phyloP scores from a whole-genome alignment of 1,140 invertebrate genomes.

The Drosophila kurseongensis region DNA sequence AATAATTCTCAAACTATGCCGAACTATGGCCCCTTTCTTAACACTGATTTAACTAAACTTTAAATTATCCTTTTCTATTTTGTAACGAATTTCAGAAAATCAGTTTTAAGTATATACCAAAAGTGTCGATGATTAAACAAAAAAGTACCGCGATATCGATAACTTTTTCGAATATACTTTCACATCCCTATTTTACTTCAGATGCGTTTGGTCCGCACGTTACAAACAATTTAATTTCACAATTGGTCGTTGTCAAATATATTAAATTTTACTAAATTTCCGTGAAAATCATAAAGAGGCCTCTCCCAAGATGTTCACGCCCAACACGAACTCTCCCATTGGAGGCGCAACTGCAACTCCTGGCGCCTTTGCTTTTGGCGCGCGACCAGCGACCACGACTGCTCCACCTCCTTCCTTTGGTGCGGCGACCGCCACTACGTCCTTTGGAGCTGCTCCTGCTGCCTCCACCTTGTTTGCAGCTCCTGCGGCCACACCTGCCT shows the following conservation, averaged over 20 bases:
- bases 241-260: conserved; percentile 5
- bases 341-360: conserved; percentile 47
- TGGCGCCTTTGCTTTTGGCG: conserved; percentile 70
- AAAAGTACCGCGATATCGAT: no score
- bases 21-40: no score
- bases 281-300: neutral
- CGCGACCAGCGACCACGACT: conserved; percentile 47
- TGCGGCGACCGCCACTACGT: conserved; percentile 29
- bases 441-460: conserved; percentile 45
- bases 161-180: no score
- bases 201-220: conserved; percentile 13
- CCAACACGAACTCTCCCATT: conserved; percentile 47
- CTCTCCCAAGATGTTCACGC: conserved; percentile 60
- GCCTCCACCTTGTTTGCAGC: conserved; percentile 5
- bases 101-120: no score
- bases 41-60: no score
- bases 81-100: no score
- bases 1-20: no score
- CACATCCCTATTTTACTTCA: neutral
- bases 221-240: conserved; percentile 5
- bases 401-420: conserved; percentile 58
- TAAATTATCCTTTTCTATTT: no score
- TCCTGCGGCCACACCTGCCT: conserved; percentile 6
- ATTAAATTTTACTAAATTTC: conserved; percentile 7
- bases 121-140: no score